A percentile compares a stretch with the other conserved stretches of the same genome.
Evolutionary conservation across 2,113 vertebrate species (phyloP).

Genomic region (Elanus axillaris): DNA sequence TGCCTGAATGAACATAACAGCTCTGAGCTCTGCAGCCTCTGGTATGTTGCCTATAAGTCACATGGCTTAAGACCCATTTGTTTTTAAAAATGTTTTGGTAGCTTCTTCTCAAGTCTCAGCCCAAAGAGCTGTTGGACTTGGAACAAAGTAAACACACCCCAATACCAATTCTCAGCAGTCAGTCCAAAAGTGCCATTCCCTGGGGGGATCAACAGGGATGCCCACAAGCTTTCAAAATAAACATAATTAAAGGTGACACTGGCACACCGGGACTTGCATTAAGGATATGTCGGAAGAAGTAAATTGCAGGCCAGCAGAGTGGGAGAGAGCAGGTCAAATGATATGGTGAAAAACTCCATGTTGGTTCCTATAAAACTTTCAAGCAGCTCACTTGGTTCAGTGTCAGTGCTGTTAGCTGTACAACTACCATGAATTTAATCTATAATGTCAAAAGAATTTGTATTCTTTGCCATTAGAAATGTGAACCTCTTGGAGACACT

Average conservation of each 20-base stretch:
- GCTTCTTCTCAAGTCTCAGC: constrained; percentile 6
- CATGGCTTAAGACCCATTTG: background rate
- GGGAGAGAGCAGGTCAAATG: background rate
- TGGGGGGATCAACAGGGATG: background rate
- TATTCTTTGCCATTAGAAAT: background rate
- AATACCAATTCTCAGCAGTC: background rate
- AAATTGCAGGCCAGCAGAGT: background rate
- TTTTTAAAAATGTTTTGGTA: background rate
- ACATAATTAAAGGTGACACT: constrained; percentile 46
- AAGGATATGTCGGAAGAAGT: constrained; percentile 24
- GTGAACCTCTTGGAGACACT: background rate
- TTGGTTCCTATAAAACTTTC: background rate
- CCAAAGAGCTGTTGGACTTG: background rate
- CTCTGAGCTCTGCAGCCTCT: background rate
- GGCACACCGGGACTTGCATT: constrained; percentile 34
- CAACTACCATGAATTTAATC: background rate
- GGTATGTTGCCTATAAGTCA: background rate
- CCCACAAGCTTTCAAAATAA: constrained; percentile 42
- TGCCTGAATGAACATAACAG: background rate
- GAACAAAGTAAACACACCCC: constrained; percentile 13
- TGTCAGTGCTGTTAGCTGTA: background rate
- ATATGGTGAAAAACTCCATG: background rate
- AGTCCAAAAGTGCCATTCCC: background rate
- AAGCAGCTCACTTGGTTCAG: background rate
- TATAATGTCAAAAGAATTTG: background rate